phyloP scores from a whole-genome alignment of 2,113 vertebrate species.

The Platysternon megacephalum region DNA sequence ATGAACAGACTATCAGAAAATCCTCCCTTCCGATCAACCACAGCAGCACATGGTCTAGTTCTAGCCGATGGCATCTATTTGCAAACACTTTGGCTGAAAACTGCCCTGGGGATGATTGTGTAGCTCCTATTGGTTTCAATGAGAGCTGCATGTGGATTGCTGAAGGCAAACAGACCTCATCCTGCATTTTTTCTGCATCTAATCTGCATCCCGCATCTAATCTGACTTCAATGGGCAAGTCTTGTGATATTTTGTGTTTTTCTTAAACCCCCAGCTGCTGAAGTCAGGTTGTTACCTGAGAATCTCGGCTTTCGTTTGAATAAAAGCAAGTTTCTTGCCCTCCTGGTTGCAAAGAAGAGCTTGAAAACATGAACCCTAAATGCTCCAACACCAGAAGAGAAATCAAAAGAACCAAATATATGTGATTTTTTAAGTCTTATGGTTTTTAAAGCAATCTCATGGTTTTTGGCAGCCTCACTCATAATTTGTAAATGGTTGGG shows the following conservation, averaged over 20 bases:
- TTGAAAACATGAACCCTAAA: neutral
- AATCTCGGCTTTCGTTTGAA: neutral
- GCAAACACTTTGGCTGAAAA: neutral
- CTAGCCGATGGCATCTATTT: neutral
- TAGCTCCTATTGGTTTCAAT: neutral
- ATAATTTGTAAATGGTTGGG: neutral
- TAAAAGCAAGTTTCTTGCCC: neutral
- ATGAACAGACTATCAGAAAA: neutral
- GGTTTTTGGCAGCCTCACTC: neutral
- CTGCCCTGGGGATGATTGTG: neutral
- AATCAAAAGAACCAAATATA: neutral
- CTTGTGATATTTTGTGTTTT: neutral
- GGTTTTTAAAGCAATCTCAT: neutral
- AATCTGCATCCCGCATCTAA: neutral
- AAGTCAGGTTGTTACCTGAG: neutral
- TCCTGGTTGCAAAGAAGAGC: neutral
- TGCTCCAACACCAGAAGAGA: neutral
- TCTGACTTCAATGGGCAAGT: neutral
- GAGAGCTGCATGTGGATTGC: too few relatives aligned
- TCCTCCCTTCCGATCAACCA: neutral
- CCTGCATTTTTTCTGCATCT: neutral
- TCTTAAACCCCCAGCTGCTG: neutral
- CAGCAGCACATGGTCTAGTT: too few relatives aligned
- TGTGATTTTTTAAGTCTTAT: accelerated
- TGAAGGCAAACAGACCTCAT: neutral